A percentile compares a stretch with the other conserved stretches of the same genome.
These are phyloP conservation scores for Pilophorus perplexus DNA, from an alignment of 2,888 invertebrate species.

Conservation along the genomic window DNA sequence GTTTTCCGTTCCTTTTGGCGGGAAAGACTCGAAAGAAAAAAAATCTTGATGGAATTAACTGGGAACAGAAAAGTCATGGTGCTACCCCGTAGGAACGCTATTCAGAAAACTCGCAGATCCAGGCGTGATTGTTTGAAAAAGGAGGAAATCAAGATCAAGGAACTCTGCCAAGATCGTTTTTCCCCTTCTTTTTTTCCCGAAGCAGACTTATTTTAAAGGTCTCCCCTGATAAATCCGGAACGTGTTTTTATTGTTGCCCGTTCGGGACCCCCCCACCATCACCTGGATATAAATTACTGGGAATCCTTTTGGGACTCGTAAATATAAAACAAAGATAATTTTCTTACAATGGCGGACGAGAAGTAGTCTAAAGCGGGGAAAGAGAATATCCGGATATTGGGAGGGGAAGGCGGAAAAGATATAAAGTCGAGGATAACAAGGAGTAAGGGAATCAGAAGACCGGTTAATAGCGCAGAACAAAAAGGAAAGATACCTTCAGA, in stretches of 20 bases:
- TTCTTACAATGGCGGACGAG: slow-evolving; percentile 4
- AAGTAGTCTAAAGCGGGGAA: background rate
- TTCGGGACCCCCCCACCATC: background rate
- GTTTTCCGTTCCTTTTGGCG: too few relatives aligned
- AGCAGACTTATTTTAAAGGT: slow-evolving; percentile 15
- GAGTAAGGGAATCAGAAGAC: background rate
- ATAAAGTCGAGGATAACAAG: slow-evolving; percentile 4
- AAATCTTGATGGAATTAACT: too few relatives aligned
- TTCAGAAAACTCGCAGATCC: too few relatives aligned
- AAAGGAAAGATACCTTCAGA: background rate
- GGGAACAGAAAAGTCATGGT: too few relatives aligned
- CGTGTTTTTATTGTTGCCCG: slow-evolving; percentile 36
- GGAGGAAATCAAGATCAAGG: slow-evolving; percentile 30
- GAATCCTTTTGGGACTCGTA: slow-evolving; percentile 29
- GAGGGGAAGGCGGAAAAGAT: background rate
- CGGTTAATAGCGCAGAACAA: background rate
- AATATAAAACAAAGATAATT: slow-evolving; percentile 39
- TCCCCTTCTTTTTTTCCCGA: background rate
- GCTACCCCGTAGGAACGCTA: too few relatives aligned
- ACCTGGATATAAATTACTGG: slow-evolving; percentile 38
- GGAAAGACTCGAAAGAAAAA: too few relatives aligned
- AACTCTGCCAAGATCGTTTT: slow-evolving; percentile 30
- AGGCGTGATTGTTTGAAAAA: too few relatives aligned
- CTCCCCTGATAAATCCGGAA: slow-evolving; percentile 34
- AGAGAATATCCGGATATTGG: background rate